A percentile compares a stretch with the other conserved stretches of the same genome.
phyloP scores from a whole-genome alignment of 2,888 invertebrate genomes.

The Phania funesta region DNA sequence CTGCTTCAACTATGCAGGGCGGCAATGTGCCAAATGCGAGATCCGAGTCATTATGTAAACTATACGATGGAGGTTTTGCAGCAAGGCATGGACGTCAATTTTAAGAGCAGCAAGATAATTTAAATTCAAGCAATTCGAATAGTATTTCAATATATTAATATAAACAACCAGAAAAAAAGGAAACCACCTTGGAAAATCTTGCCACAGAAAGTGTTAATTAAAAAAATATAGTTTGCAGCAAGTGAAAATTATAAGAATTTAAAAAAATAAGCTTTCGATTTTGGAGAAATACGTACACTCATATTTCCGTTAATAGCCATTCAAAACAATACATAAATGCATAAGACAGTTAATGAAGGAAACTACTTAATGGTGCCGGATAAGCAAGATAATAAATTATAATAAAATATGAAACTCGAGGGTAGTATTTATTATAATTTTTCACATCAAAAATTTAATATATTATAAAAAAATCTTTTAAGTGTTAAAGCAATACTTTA shows the following conservation, averaged over 20 bases:
- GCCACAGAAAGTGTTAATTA: constrained; percentile 19
- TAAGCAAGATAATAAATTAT: constrained; percentile 60
- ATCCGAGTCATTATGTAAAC: constrained; percentile 88
- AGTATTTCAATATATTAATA: constrained; percentile 56
- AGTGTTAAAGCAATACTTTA: constrained; percentile 34
- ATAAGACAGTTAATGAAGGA: constrained; percentile 53
- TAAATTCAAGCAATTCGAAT: constrained; percentile 22
- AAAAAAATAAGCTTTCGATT: constrained; percentile 22
- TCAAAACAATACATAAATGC: constrained; percentile 31
- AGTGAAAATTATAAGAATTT: constrained; percentile 22
- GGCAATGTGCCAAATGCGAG: constrained; percentile 83
- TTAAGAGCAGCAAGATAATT: constrained; percentile 65
- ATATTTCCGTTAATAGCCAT: constrained; percentile 40
- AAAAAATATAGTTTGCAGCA: constrained; percentile 9
- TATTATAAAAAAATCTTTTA: constrained; percentile 1
- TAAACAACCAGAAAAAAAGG: constrained; percentile 12
- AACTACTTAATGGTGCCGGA: constrained; percentile 72
- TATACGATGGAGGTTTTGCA: constrained; percentile 91
- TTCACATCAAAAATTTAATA: too few species aligned
- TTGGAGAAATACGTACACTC: constrained; percentile 20
- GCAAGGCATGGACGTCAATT: constrained; percentile 81
- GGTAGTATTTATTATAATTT: constrained; percentile 72
- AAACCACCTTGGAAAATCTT: constrained; percentile 59
- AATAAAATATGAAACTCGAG: constrained; percentile 64
- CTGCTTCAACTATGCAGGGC: constrained; percentile 73